A percentile compares a stretch with the other conserved stretches of the same genome.
phyloP scores from a whole-genome alignment of 2,113 vertebrate genomes.

The Alectura lathami region DNA sequence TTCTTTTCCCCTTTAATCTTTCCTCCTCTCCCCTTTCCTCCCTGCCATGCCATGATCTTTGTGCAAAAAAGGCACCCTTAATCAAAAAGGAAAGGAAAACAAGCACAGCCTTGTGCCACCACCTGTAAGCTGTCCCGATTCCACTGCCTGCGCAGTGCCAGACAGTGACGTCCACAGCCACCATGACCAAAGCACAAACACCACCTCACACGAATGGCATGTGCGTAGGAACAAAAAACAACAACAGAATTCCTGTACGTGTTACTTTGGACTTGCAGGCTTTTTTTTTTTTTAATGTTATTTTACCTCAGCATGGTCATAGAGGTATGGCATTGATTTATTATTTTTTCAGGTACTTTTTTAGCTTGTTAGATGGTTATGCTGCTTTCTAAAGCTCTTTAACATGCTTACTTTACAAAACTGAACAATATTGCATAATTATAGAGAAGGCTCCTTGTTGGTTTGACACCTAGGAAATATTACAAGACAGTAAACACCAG shows the following conservation, averaged over 20 bases:
- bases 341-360: background rate
- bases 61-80: background rate
- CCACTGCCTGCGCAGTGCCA: constrained; percentile 50
- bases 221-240: constrained; percentile 66
- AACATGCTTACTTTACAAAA: background rate
- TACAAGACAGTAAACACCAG: background rate
- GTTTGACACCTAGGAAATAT: background rate
- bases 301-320: constrained; percentile 3
- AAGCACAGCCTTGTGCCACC: constrained; percentile 41
- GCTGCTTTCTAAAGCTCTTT: background rate
- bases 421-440: background rate
- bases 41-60: background rate
- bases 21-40: background rate
- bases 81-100: constrained; percentile 41
- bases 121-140: constrained; percentile 44
- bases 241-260: constrained; percentile 52
- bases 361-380: background rate
- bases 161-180: constrained; percentile 57
- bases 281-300: background rate
- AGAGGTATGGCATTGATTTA: background rate
- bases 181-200: constrained; percentile 37
- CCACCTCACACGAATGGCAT: constrained; percentile 60
- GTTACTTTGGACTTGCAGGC: constrained; percentile 7
- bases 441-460: background rate
- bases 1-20: background rate